Evolutionary conservation across 1,140 invertebrate genomes (phyloP), one percentile per base, ranked within the genome.

Genomic region (Asbolus verrucosus): DNA sequence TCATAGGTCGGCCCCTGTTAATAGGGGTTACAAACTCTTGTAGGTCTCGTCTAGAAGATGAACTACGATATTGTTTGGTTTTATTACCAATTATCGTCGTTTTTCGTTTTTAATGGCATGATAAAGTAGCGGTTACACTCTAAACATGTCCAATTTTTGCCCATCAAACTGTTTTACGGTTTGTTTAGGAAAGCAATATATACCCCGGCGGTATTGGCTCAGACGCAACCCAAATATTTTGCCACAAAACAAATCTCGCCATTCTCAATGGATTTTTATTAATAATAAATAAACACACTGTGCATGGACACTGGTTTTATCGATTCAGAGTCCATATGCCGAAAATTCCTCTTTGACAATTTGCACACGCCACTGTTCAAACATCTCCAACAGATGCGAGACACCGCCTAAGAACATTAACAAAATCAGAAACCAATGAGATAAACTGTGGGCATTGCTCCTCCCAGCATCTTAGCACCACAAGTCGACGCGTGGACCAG

Each of bases 371-470:
- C n/a, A n/a, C n/a, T n/a, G n/a, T n/a, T n/a, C n/a, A n/a, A n/a
- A 27, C n/a, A 46, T 46, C 41, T 46, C 41, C 46, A 27, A 19
- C 46, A 27, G 19, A 54, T 54, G 46, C 46, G 46, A 54, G 46
- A 67, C 41, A 65, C 72, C 72, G 68, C 72, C 69, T 73, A 60
- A 59, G 63, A 59, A 21, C 39, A 63, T 63, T 24, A 71, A 41
- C 46, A 68, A 60, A 73, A 68, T 67, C 68, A 70, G 68, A 72
- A 75, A 67, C 73, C 73, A 75, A 75, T 75, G 73, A 69, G 68
- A 69, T 68, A 70, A 70, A 73, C 43, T 70, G 43, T 50, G 31
- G 46, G 39, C 38, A 72, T 65, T 50, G 71, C 71, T 75, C 71
- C 71, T 75, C 71, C 73, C 71, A 72, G 38, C 41, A 31, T 67